Conservation (phyloP, 2,888 invertebrate genomes). For the Drosophila hawaiiensis region DNA sequence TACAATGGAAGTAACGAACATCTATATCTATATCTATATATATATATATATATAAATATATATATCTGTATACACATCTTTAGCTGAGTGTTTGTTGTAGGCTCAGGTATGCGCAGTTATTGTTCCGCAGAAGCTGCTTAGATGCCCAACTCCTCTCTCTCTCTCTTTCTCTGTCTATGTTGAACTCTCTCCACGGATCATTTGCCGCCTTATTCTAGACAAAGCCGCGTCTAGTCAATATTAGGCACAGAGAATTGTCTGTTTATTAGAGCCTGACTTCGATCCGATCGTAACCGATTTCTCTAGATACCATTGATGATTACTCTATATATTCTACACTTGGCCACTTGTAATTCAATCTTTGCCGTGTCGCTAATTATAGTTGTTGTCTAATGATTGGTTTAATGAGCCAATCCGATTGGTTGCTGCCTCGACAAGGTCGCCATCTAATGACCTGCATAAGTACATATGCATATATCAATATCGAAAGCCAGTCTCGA, state of each 20-base stretch:
- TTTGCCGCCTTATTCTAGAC: conserved; percentile 26
- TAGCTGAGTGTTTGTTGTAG: not conserved
- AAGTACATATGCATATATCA: not conserved
- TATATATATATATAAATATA: not conserved
- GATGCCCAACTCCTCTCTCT: conserved; percentile 11
- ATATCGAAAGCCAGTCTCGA: conserved; percentile 47
- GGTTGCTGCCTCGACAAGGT: conserved; percentile 51
- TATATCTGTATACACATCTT: not conserved
- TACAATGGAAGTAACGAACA: conserved; percentile 8
- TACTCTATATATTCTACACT: conserved; percentile 10
- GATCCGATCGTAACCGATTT: conserved; percentile 69
- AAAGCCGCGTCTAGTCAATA: conserved; percentile 47
- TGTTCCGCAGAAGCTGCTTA: conserved; percentile 63
- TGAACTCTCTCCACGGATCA: not conserved
- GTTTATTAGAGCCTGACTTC: conserved; percentile 63
- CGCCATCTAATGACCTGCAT: conserved; percentile 56
- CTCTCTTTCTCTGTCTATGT: conserved; percentile 1
- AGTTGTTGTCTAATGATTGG: conserved; percentile 56
- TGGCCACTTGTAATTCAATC: conserved; percentile 12
- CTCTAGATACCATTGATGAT: conserved; percentile 35
- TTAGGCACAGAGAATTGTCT: conserved; percentile 52
- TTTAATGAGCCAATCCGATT: conserved; percentile 39
- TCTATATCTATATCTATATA: too few relatives aligned
- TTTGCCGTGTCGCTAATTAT: conserved; percentile 47
- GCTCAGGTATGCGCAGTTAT: conserved; percentile 16